Conservation (phyloP, 1,140 invertebrate genomes). For the Bombyx mori region ASM3026992v2 NC_085133.1:1037001-1037500, state of each 20-base stretch:
- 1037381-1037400: constrained; percentile 47
- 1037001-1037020: constrained; percentile 76
- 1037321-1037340: no score
- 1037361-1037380: constrained; percentile 46
- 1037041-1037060: constrained; percentile 83
- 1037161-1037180: no score
- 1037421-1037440: constrained; percentile 85
- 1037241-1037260: no score
- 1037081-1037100: constrained; percentile 78
- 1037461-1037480: constrained; percentile 74
- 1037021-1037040: constrained; percentile 79
- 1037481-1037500: constrained; percentile 88
- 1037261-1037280: no score
- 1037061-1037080: constrained; percentile 80
- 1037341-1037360: constrained; percentile 43
- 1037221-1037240: no score
- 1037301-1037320: no score
- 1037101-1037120: no score
- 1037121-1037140: no score
- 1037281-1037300: no score
- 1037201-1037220: no score
- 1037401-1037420: constrained; percentile 69
- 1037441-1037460: constrained; percentile 77
- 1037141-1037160: no score
- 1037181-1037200: no score